Percentiles rank a stretch among this genome's conserved stretches.
These are phyloP conservation scores for Saccostrea echinata DNA, from an alignment of 1,140 invertebrate species.

Conservation along the genomic window DNA sequence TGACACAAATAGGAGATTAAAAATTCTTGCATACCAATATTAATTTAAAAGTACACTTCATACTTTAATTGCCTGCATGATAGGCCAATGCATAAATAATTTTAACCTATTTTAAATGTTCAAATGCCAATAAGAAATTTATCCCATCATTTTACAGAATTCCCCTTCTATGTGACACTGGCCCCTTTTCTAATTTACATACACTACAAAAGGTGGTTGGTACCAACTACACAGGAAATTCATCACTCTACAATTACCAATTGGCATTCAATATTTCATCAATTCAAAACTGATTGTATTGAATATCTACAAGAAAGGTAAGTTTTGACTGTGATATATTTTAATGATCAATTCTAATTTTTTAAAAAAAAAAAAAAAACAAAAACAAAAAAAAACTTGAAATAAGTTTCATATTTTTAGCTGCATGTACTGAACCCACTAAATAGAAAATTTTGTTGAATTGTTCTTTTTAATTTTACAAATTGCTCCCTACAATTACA, in stretches of 20 bases:
- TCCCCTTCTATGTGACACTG: background rate
- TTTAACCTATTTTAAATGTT: conserved; percentile 5
- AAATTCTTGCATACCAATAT: background rate
- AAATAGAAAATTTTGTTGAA: no score
- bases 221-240: background rate
- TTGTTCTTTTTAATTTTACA: no score
- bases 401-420: no score
- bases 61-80: background rate
- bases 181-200: background rate
- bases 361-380: background rate
- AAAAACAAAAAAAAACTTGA: background rate
- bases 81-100: background rate
- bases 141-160: background rate
- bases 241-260: background rate
- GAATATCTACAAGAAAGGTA: background rate
- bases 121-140: background rate
- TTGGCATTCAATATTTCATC: background rate
- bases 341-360: background rate
- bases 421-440: no score
- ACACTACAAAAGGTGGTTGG: background rate
- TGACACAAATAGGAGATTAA: no score
- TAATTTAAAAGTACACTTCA: background rate
- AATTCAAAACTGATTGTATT: background rate
- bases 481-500: no score
- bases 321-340: background rate